Evolutionary conservation across 2,888 invertebrate species (phyloP), one percentile per base, ranked within the genome.

Genomic region (Aelia acuminata): DNA sequence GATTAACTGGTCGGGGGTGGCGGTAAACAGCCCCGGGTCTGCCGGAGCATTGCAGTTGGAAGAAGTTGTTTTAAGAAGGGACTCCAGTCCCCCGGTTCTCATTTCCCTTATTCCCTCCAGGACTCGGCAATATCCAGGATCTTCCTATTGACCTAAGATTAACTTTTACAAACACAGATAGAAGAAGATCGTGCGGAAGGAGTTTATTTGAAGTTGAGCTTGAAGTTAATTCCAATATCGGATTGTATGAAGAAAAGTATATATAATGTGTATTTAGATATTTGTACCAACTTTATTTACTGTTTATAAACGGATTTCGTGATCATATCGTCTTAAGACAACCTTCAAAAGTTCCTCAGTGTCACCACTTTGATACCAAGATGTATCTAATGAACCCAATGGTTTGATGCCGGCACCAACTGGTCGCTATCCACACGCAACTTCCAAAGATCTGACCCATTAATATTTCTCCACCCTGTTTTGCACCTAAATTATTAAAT

Each of bases 61-160:
- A 70, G 63, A 70, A 70, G 63, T 70, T 63, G 63, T 63, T 70
- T 70, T 22, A 70, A 70, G 63, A 70, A 70, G 35, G 63, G 35
- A 18, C 35, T 35, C 18, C 35, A 0, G 31, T 35, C 63, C 31
- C 63, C 35, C 63, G 7, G 63, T 70, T 70, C 63, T 20, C 18
- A 70, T 70, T 70, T 70, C 22, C 63, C 63, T 70, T 70, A 31
- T 20, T 70, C 8, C 31, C 63, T 70, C 20, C 5, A 70, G 35
- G 63, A 70, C 63, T 70, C 7, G 1, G 63, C 18, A 35, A 70
- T 70, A 70, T 70, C 63, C 63, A 5, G 31, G 31, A 35, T 35
- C 35, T 70, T 70, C 63, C 63, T 70, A 70, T 70, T 70, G 63
- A 35, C 63, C 20, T 70, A 35, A 70, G 63, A 70, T 70, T 70